Conservation (phyloP, 2,797 vertebrate genomes). For the Aphelocoma californica region DNA sequence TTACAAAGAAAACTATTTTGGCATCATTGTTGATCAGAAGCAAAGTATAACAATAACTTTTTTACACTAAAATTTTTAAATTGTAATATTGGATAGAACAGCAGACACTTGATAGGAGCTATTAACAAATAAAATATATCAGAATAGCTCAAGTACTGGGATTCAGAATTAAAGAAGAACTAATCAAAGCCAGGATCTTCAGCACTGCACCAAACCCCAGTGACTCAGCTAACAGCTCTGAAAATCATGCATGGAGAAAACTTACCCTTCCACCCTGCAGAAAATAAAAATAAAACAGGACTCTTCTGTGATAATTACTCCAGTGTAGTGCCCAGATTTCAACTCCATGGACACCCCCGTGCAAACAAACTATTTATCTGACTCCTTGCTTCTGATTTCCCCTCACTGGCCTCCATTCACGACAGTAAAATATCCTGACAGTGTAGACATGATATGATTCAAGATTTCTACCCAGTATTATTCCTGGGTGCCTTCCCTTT, state of each 20-base stretch:
- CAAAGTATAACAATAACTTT: background rate
- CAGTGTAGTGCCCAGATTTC: background rate
- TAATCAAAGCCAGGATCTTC: background rate
- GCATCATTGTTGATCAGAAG: background rate
- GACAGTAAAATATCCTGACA: background rate
- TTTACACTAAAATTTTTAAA: background rate
- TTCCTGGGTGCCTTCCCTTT: background rate
- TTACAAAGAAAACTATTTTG: background rate
- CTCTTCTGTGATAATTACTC: background rate
- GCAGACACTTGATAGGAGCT: background rate
- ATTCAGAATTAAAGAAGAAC: background rate
- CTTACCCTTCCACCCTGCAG: background rate
- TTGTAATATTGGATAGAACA: background rate
- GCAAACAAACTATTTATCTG: background rate
- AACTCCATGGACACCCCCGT: background rate
- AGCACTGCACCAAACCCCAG: background rate
- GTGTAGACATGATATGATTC: background rate
- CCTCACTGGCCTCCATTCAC: background rate
- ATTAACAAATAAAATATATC: background rate
- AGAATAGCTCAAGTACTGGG: background rate
- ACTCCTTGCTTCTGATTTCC: background rate
- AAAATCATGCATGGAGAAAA: background rate
- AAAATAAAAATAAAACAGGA: background rate
- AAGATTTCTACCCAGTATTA: background rate
- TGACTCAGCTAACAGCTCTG: conserved; percentile 19